Percentiles rank a stretch among this genome's conserved stretches.
phyloP scores from a whole-genome alignment of 2,888 invertebrate species.

The Drosophila demipolita region DNA sequence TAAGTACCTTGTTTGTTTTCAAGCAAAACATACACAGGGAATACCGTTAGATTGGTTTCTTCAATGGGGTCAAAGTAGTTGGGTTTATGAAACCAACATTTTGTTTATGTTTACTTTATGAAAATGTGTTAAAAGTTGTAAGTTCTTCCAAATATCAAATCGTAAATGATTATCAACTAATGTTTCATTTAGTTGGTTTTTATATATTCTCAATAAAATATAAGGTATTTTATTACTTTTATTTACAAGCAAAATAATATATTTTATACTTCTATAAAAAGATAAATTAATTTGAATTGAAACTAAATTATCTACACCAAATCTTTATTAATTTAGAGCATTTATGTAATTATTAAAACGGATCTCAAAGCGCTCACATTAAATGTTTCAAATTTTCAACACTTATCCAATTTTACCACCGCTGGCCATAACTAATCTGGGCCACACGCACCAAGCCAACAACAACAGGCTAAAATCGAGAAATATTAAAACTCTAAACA shows the following conservation, averaged over 20 bases:
- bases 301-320: background rate
- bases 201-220: background rate
- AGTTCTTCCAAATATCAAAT: background rate
- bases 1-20: conserved; percentile 22
- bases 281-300: background rate
- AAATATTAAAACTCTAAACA: conserved; percentile 14
- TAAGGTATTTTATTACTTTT: background rate
- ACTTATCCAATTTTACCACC: conserved; percentile 16
- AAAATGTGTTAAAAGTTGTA: background rate
- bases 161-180: background rate
- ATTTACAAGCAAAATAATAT: background rate
- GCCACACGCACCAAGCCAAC: conserved; percentile 60
- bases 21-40: conserved; percentile 14
- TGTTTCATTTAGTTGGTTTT: background rate
- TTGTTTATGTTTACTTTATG: background rate
- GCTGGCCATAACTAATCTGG: conserved; percentile 52
- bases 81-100: background rate
- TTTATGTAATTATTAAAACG: conserved; percentile 47
- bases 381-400: conserved; percentile 34
- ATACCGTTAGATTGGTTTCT: conserved; percentile 2
- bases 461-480: conserved; percentile 18
- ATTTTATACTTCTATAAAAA: background rate
- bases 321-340: conserved; percentile 3
- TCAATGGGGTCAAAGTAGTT: conserved; percentile 1
- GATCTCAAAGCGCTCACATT: conserved; percentile 43